Base-by-base conservation (phyloP, 1,140 invertebrate genomes). In the Monomorium pharaonis region DNA sequence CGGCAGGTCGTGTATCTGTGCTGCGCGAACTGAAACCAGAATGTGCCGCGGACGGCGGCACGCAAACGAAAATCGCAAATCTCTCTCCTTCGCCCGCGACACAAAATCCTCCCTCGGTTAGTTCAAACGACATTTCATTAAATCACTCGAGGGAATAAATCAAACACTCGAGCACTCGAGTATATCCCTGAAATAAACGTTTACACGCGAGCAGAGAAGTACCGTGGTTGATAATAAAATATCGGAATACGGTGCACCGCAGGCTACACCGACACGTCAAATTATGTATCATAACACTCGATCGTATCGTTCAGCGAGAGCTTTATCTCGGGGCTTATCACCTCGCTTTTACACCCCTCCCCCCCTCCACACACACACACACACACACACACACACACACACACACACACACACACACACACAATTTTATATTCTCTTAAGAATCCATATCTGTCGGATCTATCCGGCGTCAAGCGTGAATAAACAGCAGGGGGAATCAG, bases 1-100 rank as follows among this genome's bases (percentile, higher is more conserved):
- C 12, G 42, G 75, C 49, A 88, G 87, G 27, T 72, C 47, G 27
- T n/a, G n/a, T 51, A 77, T 51, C 30, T 78, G 3, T 67, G 7
- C 12, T 16, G 21, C 27, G 42, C 9, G n/a, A 3, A n/a, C 1
- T 21, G 60, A 78, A 78, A 78, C 14, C 63, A 51, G 30, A 6
- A 44, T 33, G 30, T n/a, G n/a, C n/a, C n/a, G n/a, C n/a, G n/a
- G n/a, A n/a, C 27, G 37, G 7, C 3, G 9, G 27, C 21, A 58
- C 12, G 27, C 27, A 47, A 84, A 37, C 10, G 12, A 74, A 27
- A n/a, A 9, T 18, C 12, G 44, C 18, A n/a, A 27, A 9, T 14
- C 9, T 27, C 24, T 72, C 4, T 30, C n/a, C n/a, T n/a, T n/a
- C 47, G 24, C 14, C 7, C 18, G 18, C 16, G 30, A 37, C n/a